phyloP scores from a whole-genome alignment of 2,888 invertebrate genomes.

The Drosophila engyochracea region DNA sequence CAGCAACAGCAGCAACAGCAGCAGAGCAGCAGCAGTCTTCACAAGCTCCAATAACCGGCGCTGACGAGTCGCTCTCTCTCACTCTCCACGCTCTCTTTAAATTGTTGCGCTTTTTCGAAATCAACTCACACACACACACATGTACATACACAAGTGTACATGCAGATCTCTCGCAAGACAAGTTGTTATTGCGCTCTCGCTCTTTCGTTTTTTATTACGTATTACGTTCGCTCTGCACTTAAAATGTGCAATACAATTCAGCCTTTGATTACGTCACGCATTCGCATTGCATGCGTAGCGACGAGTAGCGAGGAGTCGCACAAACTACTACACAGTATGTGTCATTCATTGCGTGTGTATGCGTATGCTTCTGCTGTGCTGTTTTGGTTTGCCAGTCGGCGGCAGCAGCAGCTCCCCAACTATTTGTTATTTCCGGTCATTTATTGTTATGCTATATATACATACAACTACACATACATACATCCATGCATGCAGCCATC shows the following conservation, averaged over 20 bases:
- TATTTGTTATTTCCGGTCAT: conserved; percentile 71
- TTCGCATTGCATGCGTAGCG: conserved; percentile 58
- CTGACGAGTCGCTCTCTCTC: conserved; percentile 30
- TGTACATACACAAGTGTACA: conserved; percentile 14
- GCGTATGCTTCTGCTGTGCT: conserved; percentile 8
- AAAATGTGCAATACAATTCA: conserved; percentile 62
- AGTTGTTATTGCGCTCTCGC: conserved; percentile 23
- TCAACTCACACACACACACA: conserved; percentile 1
- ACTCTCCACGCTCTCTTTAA: conserved; percentile 26
- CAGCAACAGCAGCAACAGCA: not conserved
- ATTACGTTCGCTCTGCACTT: conserved; percentile 12
- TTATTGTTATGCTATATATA: conserved; percentile 42
- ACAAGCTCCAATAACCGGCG: conserved; percentile 29
- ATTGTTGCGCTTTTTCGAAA: conserved; percentile 38
- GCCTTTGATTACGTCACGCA: conserved; percentile 68
- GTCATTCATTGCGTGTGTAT: conserved; percentile 1
- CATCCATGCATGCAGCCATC: not conserved
- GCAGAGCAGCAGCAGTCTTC: conserved; percentile 1
- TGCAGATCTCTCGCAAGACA: conserved; percentile 45
- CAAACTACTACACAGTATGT: not conserved
- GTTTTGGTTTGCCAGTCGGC: conserved; percentile 20
- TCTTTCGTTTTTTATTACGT: conserved; percentile 19
- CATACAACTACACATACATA: not conserved
- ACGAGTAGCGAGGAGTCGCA: not conserved
- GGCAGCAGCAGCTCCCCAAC: conserved; percentile 39